A percentile compares a stretch with the other conserved stretches of the same genome.
These are phyloP conservation scores for Catamblyrhynchus diadema DNA, from an alignment of 2,797 vertebrate species.

Conservation along the genomic window DNA sequence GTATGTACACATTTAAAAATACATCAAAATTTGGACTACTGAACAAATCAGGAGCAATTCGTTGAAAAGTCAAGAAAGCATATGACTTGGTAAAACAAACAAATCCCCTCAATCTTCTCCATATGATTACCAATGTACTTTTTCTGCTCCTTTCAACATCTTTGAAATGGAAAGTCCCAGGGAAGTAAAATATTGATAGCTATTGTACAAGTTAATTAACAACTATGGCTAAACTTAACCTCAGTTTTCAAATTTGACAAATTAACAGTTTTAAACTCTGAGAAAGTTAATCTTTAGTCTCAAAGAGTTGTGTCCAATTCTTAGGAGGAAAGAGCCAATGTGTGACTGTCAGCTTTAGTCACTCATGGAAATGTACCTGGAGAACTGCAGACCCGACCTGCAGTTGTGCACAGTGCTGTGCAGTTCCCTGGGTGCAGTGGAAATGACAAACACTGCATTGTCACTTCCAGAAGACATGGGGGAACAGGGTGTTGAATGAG, in stretches of 20 bases:
- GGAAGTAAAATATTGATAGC: slow-evolving; percentile 58
- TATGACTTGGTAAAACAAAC: neutral
- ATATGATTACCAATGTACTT: neutral
- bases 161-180: slow-evolving; percentile 58
- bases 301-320: slow-evolving; percentile 66
- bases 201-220: slow-evolving; percentile 76
- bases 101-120: neutral
- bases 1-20: neutral
- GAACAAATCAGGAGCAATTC: neutral
- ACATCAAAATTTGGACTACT: neutral
- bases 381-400: neutral
- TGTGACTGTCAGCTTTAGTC: slow-evolving; percentile 58
- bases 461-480: neutral
- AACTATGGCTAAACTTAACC: slow-evolving; percentile 67
- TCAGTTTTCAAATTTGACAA: slow-evolving; percentile 67
- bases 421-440: neutral
- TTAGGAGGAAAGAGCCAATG: slow-evolving; percentile 9
- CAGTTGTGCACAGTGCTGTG: neutral
- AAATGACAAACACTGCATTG: neutral
- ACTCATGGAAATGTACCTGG: slow-evolving; percentile 45
- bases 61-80: neutral
- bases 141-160: neutral
- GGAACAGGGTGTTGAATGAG: neutral
- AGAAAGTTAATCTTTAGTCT: slow-evolving; percentile 75
- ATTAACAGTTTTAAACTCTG: slow-evolving; percentile 66